Percentiles rank a stretch among this genome's conserved stretches.
Evolutionary conservation across 2,113 vertebrate species (phyloP).

Genomic region (Dipodomys merriami): DNA sequence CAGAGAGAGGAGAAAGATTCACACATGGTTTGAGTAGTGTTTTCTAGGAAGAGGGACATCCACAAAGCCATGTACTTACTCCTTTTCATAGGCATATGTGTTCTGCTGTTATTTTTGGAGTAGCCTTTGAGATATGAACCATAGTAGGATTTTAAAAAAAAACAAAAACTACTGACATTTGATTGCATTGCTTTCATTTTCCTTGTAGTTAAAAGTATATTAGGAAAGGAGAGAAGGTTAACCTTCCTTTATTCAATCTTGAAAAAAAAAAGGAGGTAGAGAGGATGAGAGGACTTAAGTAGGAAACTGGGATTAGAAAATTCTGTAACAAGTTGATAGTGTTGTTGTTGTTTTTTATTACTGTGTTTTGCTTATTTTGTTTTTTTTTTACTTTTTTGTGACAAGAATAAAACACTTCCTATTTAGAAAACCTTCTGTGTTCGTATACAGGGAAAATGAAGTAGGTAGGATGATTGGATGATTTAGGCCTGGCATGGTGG

Average conservation of each 20-base stretch:
- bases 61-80: not conserved
- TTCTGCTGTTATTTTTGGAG: constrained; percentile 15
- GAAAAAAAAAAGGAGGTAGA: not conserved
- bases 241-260: not conserved
- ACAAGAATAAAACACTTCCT: constrained; percentile 23
- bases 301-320: not conserved
- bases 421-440: not conserved
- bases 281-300: not conserved
- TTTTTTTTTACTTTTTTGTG: not conserved
- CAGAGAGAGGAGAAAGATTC: not conserved
- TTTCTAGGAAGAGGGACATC: not conserved
- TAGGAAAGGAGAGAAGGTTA: not conserved
- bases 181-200: constrained; percentile 8
- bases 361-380: constrained; percentile 10
- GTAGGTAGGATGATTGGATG: not conserved
- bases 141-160: not conserved
- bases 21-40: not conserved
- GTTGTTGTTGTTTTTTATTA: not conserved
- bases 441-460: not conserved
- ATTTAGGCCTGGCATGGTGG: too few species aligned
- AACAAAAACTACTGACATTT: not conserved
- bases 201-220: not conserved
- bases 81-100: not conserved
- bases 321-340: not conserved
- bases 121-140: not conserved